Evolutionary conservation across 2,888 invertebrate species (phyloP).

Genomic region (Catocala fraxini): DNA sequence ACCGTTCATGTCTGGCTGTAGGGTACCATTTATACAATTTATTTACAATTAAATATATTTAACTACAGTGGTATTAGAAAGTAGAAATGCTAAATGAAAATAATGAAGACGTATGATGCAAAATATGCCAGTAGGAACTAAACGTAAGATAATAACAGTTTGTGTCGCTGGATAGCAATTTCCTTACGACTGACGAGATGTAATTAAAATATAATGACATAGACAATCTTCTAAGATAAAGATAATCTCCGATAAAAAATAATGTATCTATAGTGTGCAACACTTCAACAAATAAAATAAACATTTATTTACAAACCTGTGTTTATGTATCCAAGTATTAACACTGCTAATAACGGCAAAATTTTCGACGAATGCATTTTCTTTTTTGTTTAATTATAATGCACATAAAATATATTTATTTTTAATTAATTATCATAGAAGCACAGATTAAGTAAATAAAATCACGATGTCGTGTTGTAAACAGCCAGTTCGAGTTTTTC

Average conservation of each 20-base stretch:
- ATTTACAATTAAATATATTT: no score
- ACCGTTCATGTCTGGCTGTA: no score
- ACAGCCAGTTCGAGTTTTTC: slow-evolving; percentile 22
- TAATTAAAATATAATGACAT: slow-evolving; percentile 7
- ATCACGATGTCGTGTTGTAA: slow-evolving; percentile 25
- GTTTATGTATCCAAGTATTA: slow-evolving; percentile 57
- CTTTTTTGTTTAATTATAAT: slow-evolving; percentile 17
- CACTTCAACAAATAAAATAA: slow-evolving; percentile 1
- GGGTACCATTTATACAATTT: no score
- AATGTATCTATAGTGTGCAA: no score
- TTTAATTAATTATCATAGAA: slow-evolving; percentile 18
- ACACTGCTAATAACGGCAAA: slow-evolving; percentile 48
- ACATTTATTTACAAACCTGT: slow-evolving; percentile 53
- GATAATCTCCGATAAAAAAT: not conserved
- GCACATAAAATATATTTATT: slow-evolving; percentile 29
- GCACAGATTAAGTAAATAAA: slow-evolving; percentile 21
- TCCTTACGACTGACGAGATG: slow-evolving; percentile 8
- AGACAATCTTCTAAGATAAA: not conserved
- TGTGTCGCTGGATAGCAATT: slow-evolving; percentile 10
- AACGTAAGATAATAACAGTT: slow-evolving; percentile 12
- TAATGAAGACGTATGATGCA: not conserved
- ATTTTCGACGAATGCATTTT: slow-evolving; percentile 56
- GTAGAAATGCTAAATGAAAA: slow-evolving; percentile 3
- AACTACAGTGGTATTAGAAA: not conserved
- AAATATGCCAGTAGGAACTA: slow-evolving; percentile 9